Base-by-base conservation (phyloP, 2,113 vertebrate genomes). In the Arvicanthis niloticus region DNA sequence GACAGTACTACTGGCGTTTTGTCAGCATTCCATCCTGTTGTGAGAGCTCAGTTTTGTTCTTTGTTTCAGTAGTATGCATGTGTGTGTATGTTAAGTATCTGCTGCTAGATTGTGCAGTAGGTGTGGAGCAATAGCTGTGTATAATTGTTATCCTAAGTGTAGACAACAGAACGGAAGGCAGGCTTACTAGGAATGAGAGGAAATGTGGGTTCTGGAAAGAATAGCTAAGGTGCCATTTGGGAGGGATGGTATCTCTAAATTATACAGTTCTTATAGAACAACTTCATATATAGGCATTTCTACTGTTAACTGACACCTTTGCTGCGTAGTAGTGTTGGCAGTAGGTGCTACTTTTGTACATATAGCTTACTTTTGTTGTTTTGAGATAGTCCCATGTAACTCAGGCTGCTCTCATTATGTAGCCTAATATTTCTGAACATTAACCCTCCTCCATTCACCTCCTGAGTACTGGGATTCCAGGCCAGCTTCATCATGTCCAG, bases 221-320 rank as follows among this genome's bases (percentile, higher is more conserved):
- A 68, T n/a, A 40, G 37, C 45, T n/a, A 48, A 53, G 53, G 56
- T 88, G 48, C 40, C 62, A 37, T 5, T 76, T 87, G 53, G 53
- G n/a, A 53, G 24, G 65, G 16, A 29, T 58, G 3, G 3, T 68
- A 34, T 77, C 7, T 80, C 70, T 17, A 88, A 68, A 81, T 73
- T 51, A 60, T 93, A 88, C 58, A 90, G 62, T 92, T 65, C 86
- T 72, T 82, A 45, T 81, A 70, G 92, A 26, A 92, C 91, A 92
- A 94, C 3, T 76, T 85, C 2, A 2, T 73, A 2, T 84, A 48
- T 53, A 70, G 24, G 26, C 17, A 26, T 88, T 96, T 92, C 37
- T 56, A 40, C 34, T 91, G 31, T 68, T 85, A 62, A 78, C 37
- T 80, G 34, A 67, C 87, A 80, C 31, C 80, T 85, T 76, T 88